Evolutionary conservation across 2,888 invertebrate genomes (phyloP).

Genomic region (Ichneumoninae sp.): DNA sequence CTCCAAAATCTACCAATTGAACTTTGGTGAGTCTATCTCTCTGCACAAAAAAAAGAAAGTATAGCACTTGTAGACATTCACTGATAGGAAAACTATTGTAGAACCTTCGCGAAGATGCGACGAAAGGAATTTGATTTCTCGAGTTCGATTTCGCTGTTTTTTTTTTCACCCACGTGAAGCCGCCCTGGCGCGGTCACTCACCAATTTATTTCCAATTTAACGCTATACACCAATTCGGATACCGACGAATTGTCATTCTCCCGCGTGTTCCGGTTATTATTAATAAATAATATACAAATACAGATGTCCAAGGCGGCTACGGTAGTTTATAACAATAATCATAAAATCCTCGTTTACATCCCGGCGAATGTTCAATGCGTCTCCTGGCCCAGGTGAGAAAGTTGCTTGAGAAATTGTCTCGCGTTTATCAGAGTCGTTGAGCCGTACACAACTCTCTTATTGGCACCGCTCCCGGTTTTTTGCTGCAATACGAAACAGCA

Average conservation of each 20-base stretch:
- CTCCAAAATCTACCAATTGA: constrained; percentile 65
- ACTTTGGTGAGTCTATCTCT: constrained; percentile 59
- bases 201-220: constrained; percentile 27
- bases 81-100: constrained; percentile 18
- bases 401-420: constrained; percentile 96
- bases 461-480: constrained; percentile 89
- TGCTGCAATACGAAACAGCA: constrained; percentile 86
- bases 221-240: constrained; percentile 15
- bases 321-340: constrained; percentile 28
- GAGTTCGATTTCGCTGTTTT: background rate
- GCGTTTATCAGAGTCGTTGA: constrained; percentile 97
- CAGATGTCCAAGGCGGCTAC: constrained; percentile 18
- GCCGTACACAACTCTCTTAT: constrained; percentile 96
- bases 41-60: constrained; percentile 50
- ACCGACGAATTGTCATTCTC: background rate
- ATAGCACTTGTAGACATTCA: constrained; percentile 50
- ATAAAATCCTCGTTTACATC: constrained; percentile 28
- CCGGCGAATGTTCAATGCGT: constrained; percentile 83
- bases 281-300: constrained; percentile 63
- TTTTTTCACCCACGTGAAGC: constrained; percentile 1
- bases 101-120: constrained; percentile 31
- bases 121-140: constrained; percentile 23
- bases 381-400: constrained; percentile 92
- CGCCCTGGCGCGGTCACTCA: constrained; percentile 1
- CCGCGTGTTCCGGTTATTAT: constrained; percentile 39